These are phyloP conservation scores for Leucopsar rothschildi DNA, from an alignment of 2,113 vertebrate genomes.

Conservation along the genomic window DNA sequence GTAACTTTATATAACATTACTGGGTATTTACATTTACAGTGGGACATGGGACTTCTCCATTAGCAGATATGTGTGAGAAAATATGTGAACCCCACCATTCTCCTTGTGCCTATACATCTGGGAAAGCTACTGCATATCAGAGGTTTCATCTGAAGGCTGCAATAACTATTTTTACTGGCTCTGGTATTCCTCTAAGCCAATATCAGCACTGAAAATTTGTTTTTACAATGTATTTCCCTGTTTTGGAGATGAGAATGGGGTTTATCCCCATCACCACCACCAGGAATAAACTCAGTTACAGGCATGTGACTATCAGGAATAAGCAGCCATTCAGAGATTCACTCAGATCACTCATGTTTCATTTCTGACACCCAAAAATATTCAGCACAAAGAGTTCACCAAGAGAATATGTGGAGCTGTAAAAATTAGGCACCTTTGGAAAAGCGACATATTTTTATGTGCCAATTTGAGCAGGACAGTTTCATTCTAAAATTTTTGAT, in stretches of 20 bases:
- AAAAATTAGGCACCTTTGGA: background rate
- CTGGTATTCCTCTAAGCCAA: background rate
- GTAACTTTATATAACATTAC: conserved; percentile 23
- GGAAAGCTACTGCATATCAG: conserved; percentile 45
- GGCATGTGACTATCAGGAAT: background rate
- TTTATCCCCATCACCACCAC: background rate
- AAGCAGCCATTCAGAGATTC: background rate
- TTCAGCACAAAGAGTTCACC: background rate
- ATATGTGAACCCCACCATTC: conserved; percentile 6
- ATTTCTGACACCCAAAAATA: background rate
- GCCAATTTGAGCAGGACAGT: background rate
- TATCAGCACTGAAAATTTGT: background rate
- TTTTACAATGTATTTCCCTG: background rate
- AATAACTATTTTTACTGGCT: conserved; percentile 19
- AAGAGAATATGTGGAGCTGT: background rate
- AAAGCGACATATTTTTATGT: background rate
- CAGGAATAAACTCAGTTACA: background rate
- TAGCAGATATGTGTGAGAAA: conserved; percentile 45
- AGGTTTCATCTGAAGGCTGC: conserved; percentile 29
- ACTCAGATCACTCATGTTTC: background rate
- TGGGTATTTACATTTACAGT: conserved; percentile 41
- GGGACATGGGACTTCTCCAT: conserved; percentile 7
- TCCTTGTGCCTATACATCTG: conserved; percentile 17
- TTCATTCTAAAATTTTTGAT: background rate
- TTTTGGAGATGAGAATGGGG: background rate